Conservation (phyloP, 2,797 vertebrate genomes). For the Pampus argenteus region DNA sequence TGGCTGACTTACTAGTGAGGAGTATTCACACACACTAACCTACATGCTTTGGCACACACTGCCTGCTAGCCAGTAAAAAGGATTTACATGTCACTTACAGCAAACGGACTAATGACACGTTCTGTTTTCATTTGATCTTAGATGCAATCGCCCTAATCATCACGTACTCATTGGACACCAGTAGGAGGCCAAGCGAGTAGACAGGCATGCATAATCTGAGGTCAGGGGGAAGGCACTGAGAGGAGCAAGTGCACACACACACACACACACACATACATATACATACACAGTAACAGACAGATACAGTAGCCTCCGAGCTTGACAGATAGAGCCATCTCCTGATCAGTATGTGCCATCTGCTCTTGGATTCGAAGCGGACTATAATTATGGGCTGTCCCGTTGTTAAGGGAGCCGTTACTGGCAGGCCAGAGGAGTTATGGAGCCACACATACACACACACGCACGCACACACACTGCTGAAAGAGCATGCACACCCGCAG, state of each 20-base stretch:
- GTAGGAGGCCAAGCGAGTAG: constrained; percentile 26
- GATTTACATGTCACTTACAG: neutral
- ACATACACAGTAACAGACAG: constrained; percentile 30
- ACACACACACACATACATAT: constrained; percentile 9
- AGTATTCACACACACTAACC: constrained; percentile 28
- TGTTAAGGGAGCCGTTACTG: constrained; percentile 72
- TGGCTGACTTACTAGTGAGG: constrained; percentile 24
- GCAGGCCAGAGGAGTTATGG: constrained; percentile 53
- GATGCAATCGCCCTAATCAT: constrained; percentile 39
- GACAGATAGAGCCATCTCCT: constrained; percentile 74
- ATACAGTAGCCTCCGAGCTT: constrained; percentile 54
- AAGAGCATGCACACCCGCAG: constrained; percentile 26
- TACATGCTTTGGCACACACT: constrained; percentile 19
- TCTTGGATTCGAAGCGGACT: constrained; percentile 67
- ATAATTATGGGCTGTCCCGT: constrained; percentile 78
- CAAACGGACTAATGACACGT: constrained; percentile 24
- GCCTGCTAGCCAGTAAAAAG: constrained; percentile 1
- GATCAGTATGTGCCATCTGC: constrained; percentile 79
- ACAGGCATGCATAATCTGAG: constrained; percentile 42
- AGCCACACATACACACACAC: constrained; percentile 26
- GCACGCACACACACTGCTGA: constrained; percentile 3
- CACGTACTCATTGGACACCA: constrained; percentile 45
- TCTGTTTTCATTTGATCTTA: constrained; percentile 34
- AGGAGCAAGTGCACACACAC: neutral
- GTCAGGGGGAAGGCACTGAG: constrained; percentile 35